These are phyloP conservation scores for Priocnemis perturbator DNA, from an alignment of 2,888 invertebrate species.

Conservation along the genomic window DNA sequence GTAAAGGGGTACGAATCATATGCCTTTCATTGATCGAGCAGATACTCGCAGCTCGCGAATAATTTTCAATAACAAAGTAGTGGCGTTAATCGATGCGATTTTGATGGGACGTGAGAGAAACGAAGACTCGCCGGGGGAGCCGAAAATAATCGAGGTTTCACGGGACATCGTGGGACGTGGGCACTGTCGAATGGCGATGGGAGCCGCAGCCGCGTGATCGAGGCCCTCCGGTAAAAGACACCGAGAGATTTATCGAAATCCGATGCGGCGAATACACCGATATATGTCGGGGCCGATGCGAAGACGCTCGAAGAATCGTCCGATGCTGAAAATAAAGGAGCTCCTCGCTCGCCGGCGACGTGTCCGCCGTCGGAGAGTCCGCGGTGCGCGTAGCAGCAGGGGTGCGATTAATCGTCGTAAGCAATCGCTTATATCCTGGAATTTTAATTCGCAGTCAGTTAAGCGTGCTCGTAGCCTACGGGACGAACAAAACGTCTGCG, in stretches of 20 bases:
- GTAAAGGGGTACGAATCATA: no score
- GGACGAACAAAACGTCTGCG: conserved; percentile 54
- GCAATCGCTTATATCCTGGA: conserved; percentile 62
- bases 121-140: conserved; percentile 21
- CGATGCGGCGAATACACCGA: conserved; percentile 53
- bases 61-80: no score
- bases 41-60: no score
- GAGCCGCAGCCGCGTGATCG: conserved; percentile 48
- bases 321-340: conserved; percentile 57
- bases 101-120: no score
- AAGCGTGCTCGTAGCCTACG: conserved; percentile 51
- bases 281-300: conserved; percentile 52
- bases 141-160: neutral
- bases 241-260: conserved; percentile 56
- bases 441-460: conserved; percentile 62
- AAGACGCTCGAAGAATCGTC: conserved; percentile 56
- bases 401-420: conserved; percentile 66
- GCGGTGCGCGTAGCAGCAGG: conserved; percentile 56
- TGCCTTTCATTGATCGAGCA: no score
- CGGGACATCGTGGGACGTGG: no score
- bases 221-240: conserved; percentile 46
- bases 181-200: no score
- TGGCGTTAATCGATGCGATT: no score
- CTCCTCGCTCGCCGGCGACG: conserved; percentile 25
- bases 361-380: conserved; percentile 23